phyloP scores from a whole-genome alignment of 1,140 invertebrate genomes.

The Steinernema feltiae region DNA sequence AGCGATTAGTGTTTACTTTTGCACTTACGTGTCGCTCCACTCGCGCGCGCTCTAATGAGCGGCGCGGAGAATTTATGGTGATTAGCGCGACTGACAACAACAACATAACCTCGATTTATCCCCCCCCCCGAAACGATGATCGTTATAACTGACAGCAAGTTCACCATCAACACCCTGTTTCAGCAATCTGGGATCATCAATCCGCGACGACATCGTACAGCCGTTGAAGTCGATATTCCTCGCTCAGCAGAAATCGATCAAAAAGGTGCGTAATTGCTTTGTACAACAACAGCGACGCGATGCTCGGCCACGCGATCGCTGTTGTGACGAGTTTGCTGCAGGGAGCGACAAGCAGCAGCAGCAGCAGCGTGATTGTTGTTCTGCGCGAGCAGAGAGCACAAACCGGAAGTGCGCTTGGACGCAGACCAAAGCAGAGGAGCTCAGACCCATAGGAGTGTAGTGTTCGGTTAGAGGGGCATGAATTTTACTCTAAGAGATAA shows the following conservation, averaged over 20 bases:
- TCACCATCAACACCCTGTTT: too few species aligned
- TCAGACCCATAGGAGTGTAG: too few species aligned
- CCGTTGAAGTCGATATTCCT: constrained; percentile 33
- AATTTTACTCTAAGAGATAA: too few species aligned
- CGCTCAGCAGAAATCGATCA: constrained; percentile 35
- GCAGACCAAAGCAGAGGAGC: too few species aligned
- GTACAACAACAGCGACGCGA: background rate
- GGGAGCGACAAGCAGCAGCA: too few species aligned
- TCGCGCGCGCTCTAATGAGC: background rate
- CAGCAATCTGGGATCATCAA: constrained; percentile 38
- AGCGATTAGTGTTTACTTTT: constrained; percentile 12
- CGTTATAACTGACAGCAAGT: too few species aligned
- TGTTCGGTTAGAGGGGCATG: too few species aligned
- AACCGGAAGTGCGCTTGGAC: too few species aligned
- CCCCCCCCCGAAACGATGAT: too few species aligned
- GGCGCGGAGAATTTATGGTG: background rate
- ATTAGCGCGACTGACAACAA: constrained; percentile 5
- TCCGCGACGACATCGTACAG: constrained; percentile 40
- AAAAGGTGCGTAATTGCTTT: constrained; percentile 24
- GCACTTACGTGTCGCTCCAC: background rate
- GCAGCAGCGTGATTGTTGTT: too few species aligned
- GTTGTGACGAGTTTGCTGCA: background rate
- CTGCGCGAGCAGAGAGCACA: too few species aligned
- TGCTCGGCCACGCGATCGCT: background rate
- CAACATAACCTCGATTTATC: background rate